These are phyloP conservation scores for Melanitta fusca DNA, from an alignment of 2,797 vertebrate genomes.

Conservation along the genomic window DNA sequence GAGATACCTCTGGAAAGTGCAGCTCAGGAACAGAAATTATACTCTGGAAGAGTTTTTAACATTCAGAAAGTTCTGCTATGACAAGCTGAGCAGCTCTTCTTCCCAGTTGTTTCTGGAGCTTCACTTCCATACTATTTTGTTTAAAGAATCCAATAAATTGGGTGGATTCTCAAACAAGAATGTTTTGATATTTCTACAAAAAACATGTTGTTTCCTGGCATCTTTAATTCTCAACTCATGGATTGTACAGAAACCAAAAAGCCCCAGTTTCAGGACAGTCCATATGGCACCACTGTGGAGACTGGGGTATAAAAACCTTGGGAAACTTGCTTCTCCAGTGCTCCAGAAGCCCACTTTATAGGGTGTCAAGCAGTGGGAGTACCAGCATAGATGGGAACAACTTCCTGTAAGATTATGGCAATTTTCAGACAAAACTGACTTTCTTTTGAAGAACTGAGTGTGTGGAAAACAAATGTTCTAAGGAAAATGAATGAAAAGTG, in stretches of 20 bases:
- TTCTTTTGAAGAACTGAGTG: not conserved
- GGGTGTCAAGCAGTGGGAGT: not conserved
- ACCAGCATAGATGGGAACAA: not conserved
- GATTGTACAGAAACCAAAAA: not conserved
- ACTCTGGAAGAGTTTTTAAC: not conserved
- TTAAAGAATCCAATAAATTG: not conserved
- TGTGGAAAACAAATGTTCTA: not conserved
- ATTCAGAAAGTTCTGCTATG: not conserved
- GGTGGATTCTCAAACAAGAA: not conserved
- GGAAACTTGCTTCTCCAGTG: not conserved
- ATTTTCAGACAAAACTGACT: not conserved
- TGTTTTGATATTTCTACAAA: not conserved
- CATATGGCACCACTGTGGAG: not conserved
- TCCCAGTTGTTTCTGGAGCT: not conserved
- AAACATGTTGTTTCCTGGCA: not conserved
- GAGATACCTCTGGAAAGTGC: not conserved
- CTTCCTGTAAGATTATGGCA: not conserved
- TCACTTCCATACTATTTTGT: not conserved
- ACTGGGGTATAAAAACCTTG: not conserved
- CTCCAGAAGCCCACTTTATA: not conserved
- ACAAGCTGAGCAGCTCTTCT: not conserved
- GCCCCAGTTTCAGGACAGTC: not conserved
- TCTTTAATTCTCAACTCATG: not conserved
- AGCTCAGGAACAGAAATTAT: not conserved
- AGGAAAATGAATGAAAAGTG: not conserved